phyloP scores from a whole-genome alignment of 2,888 invertebrate genomes.

The Diaphora mendica region DNA sequence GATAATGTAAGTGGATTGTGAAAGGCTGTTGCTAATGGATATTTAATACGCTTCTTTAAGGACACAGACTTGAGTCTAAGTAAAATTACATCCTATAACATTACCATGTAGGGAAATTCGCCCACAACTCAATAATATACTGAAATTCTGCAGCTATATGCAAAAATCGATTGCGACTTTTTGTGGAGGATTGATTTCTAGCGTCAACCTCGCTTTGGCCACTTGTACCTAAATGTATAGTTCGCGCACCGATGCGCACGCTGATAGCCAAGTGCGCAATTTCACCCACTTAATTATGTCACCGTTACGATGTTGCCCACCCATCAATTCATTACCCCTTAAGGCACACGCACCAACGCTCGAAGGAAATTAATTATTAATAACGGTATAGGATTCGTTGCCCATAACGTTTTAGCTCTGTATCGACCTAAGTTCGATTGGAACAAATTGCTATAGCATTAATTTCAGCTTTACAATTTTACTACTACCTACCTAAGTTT shows the following conservation, averaged over 20 bases:
- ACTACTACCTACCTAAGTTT: no score
- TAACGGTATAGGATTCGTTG: background rate
- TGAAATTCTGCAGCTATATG: background rate
- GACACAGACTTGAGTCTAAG: no score
- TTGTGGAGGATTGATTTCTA: background rate
- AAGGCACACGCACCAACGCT: background rate
- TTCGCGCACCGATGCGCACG: constrained; percentile 32
- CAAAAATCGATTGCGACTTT: background rate
- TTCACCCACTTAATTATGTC: constrained; percentile 32
- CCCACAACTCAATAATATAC: background rate
- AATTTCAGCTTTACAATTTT: no score
- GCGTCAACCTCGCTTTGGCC: background rate
- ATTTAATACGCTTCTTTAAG: no score
- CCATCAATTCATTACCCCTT: constrained; percentile 18
- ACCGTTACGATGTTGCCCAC: constrained; percentile 15
- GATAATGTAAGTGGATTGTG: no score
- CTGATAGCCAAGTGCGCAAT: constrained; percentile 28
- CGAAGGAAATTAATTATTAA: background rate
- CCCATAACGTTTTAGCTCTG: no score
- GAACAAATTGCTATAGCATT: no score
- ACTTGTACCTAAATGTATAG: constrained; percentile 6
- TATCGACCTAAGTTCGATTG: no score
- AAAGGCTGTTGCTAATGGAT: no score
- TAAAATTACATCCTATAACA: no score
- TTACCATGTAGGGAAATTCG: background rate